Evolutionary conservation across 2,888 invertebrate genomes (phyloP), one percentile per base, ranked within the genome.

Genomic region (Leucoptera coffeella): DNA sequence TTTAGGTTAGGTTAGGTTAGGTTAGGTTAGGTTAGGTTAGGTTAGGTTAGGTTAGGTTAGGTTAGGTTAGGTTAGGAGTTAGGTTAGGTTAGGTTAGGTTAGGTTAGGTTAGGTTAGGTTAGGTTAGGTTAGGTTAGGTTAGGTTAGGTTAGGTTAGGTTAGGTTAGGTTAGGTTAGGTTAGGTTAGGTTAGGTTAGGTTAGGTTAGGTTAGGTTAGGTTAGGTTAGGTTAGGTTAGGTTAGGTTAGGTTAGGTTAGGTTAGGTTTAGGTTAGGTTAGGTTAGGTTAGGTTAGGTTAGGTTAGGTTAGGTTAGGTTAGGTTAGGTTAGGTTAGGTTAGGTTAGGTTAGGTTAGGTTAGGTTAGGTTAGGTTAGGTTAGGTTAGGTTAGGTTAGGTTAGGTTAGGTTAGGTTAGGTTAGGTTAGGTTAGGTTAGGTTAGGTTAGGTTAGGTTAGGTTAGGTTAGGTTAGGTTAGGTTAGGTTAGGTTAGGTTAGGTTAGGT

Each of bases 11-110:
- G n/a, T n/a, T n/a, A n/a, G n/a, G n/a, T n/a, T n/a, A n/a, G n/a
- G n/a, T n/a, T n/a, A n/a, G n/a, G n/a, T n/a, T 27, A 27, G 23
- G 23, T 27, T 27, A 27, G 27, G 27, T 27, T 27, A 22, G 27
- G 27, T 26, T 27, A 27, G 27, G 27, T 22, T 27, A 15, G 22
- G 20, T 12, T 26, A 21, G 21, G 22, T 20, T 26, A 21, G 21
- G 26, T 14, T 26, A 21, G 14, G 22, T n/a, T n/a, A n/a, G n/a
- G n/a, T n/a, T n/a, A n/a, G n/a, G n/a, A n/a, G n/a, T n/a, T n/a
- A n/a, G n/a, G 20, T 26, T 26, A 22, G 22, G 26, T 26, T 26
- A 26, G 26, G 26, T 26, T 26, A 22, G 26, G 26, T 26, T 26
- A 20, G 26, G 22, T 26, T 26, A 26, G 26, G 22, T 25, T 26